phyloP scores from a whole-genome alignment of 1,140 invertebrate species.

The Stratiolaelaps scimitus region DNA sequence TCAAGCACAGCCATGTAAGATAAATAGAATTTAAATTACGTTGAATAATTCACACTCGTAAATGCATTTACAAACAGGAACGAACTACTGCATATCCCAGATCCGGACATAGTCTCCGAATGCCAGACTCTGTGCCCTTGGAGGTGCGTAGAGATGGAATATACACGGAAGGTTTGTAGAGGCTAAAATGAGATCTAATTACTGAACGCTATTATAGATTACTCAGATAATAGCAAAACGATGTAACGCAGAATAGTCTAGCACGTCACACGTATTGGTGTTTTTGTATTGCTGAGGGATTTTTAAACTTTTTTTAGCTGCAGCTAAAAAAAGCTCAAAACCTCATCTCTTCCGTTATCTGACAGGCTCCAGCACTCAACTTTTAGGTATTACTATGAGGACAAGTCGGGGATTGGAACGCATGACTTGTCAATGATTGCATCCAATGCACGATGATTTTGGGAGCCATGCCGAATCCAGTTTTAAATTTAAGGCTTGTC shows the following conservation, averaged over 20 bases:
- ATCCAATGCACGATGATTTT: too few species aligned
- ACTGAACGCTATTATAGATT: not conserved
- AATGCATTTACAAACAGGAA: not conserved
- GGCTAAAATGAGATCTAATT: not conserved
- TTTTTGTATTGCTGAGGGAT: not conserved
- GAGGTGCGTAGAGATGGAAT: slow-evolving; percentile 6
- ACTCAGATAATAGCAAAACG: not conserved
- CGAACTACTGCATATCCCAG: not conserved
- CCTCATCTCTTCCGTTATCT: too few species aligned
- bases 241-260: not conserved
- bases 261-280: not conserved
- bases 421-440: too few species aligned
- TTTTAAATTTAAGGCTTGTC: too few species aligned
- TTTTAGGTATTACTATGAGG: too few species aligned
- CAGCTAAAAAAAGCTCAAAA: too few species aligned
- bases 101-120: not conserved
- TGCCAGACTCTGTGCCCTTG: slow-evolving; percentile 4
- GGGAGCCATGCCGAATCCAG: too few species aligned
- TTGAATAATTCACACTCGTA: not conserved
- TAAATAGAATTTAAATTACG: not conserved
- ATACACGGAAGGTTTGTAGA: not conserved
- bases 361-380: too few species aligned
- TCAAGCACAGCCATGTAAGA: not conserved
- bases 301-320: not conserved
- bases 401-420: too few species aligned